Percentiles rank a stretch among this genome's conserved stretches.
Evolutionary conservation across 2,113 vertebrate species (phyloP).

Genomic region (Eulacestoma nigropectus): DNA sequence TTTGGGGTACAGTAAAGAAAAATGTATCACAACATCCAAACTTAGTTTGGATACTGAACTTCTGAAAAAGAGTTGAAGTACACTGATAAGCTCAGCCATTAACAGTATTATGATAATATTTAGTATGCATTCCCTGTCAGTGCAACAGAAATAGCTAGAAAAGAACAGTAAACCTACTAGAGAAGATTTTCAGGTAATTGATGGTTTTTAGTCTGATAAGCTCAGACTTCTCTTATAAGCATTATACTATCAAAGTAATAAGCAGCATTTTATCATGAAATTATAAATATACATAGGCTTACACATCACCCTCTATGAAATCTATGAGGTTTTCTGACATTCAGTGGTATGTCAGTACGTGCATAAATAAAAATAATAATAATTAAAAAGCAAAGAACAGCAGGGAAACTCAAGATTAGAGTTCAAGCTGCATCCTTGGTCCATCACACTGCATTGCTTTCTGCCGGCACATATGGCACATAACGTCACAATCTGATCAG

Average conservation of each 20-base stretch:
- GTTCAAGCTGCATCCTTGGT: neutral
- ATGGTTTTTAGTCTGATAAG: neutral
- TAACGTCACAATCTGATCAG: constrained; percentile 49
- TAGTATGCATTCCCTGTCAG: neutral
- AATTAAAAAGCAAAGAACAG: neutral
- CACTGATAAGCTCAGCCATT: neutral
- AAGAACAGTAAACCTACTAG: neutral
- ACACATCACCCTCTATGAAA: neutral
- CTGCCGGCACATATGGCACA: constrained; percentile 38
- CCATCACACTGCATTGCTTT: neutral
- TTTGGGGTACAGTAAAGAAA: neutral
- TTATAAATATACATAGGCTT: neutral
- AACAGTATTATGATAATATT: neutral
- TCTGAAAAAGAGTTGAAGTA: neutral
- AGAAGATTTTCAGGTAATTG: neutral
- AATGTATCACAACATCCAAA: neutral
- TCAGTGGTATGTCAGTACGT: rapidly evolving
- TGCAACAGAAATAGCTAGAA: neutral
- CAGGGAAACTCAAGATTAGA: constrained; percentile 18
- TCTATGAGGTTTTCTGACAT: neutral
- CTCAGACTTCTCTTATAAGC: neutral
- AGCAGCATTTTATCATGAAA: neutral
- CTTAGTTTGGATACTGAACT: neutral
- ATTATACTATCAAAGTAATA: neutral
- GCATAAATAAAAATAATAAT: neutral